Evolutionary conservation across 2,797 vertebrate genomes (phyloP).

Genomic region (Cirrhinus mrigala): DNA sequence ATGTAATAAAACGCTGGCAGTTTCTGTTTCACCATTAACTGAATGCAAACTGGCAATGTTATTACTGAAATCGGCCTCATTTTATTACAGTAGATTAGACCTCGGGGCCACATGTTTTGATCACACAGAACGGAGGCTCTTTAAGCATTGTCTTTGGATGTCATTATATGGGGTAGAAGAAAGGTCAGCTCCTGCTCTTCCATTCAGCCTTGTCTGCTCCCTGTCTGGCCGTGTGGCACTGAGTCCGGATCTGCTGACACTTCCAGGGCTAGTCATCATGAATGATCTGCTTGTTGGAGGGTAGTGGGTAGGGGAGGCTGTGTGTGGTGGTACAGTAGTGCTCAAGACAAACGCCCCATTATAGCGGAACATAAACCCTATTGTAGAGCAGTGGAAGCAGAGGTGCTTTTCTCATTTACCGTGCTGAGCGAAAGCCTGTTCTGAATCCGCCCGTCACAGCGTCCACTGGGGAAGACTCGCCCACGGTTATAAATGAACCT

Average conservation of each 20-base stretch:
- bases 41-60: conserved; percentile 23
- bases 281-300: conserved; percentile 55
- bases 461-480: conserved; percentile 41
- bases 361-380: conserved; percentile 61
- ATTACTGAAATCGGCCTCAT: conserved; percentile 8
- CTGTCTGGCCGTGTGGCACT: conserved; percentile 35
- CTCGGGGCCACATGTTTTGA: conserved; percentile 18
- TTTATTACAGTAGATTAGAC: conserved; percentile 18
- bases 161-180: conserved; percentile 16
- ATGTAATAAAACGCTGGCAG: neutral
- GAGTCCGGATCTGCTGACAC: conserved; percentile 39
- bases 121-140: neutral
- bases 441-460: conserved; percentile 50
- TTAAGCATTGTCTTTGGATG: conserved; percentile 22
- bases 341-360: conserved; percentile 60
- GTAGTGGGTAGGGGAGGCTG: conserved; percentile 40
- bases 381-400: conserved; percentile 54
- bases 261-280: conserved; percentile 22
- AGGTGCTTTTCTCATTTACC: conserved; percentile 49
- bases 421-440: conserved; percentile 53
- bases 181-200: conserved; percentile 35
- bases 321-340: conserved; percentile 58
- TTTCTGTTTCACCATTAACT: neutral
- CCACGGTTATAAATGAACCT: conserved; percentile 49
- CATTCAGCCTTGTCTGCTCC: conserved; percentile 37